These are phyloP conservation scores for Sebastes alutus DNA, from an alignment of 2,797 vertebrate species.

Conservation along the genomic window DNA sequence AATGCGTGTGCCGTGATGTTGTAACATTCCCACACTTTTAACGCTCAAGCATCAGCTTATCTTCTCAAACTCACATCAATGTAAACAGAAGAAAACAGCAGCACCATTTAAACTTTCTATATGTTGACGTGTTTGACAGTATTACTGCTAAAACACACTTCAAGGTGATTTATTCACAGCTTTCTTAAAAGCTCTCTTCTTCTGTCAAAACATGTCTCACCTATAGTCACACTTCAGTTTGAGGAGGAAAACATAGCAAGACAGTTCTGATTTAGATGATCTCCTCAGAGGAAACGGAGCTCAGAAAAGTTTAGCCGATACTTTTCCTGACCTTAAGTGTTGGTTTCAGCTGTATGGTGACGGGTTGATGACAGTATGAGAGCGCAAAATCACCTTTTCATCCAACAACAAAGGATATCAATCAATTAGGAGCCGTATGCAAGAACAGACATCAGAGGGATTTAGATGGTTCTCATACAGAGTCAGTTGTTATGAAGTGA, in stretches of 20 bases:
- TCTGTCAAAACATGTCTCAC: not conserved
- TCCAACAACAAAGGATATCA: not conserved
- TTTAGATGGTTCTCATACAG: not conserved
- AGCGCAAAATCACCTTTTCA: not conserved
- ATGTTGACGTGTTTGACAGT: not conserved
- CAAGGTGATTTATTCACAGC: not conserved
- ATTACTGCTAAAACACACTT: not conserved
- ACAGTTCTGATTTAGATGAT: conserved; percentile 27
- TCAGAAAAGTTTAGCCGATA: conserved; percentile 9
- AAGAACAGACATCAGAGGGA: not conserved
- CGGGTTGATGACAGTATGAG: not conserved
- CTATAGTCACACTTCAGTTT: not conserved
- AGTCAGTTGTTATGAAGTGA: not conserved
- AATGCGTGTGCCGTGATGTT: not conserved
- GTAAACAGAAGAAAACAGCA: not conserved
- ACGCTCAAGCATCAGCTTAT: not conserved
- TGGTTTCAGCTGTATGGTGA: not conserved
- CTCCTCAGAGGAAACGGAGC: conserved; percentile 1
- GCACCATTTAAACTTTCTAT: not conserved
- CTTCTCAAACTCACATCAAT: not conserved
- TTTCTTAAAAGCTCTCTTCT: not conserved
- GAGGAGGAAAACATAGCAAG: not conserved
- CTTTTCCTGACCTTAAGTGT: not conserved
- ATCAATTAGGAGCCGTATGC: not conserved
- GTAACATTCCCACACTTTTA: not conserved